These are phyloP conservation scores for Bombycilla garrulus DNA, from an alignment of 2,113 vertebrate species.

Conservation along the genomic window DNA sequence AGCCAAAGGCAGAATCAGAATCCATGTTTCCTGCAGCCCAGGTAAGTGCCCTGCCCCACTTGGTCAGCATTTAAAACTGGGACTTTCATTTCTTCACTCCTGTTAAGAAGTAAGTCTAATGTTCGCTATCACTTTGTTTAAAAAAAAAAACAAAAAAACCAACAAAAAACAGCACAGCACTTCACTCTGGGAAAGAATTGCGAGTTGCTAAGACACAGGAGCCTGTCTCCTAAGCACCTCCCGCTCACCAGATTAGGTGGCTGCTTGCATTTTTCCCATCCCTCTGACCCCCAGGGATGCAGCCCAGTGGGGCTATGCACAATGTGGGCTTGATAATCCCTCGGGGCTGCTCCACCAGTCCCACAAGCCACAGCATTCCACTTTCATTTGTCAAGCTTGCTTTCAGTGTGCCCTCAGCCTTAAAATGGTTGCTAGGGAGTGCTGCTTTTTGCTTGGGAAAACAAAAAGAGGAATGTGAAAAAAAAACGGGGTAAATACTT, in stretches of 20 bases:
- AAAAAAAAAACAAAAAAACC: too few relatives aligned
- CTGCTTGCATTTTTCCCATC: not conserved
- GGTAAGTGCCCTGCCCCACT: not conserved
- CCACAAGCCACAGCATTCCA: not conserved
- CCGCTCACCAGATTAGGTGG: not conserved
- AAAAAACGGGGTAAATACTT: not conserved
- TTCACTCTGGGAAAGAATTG: not conserved
- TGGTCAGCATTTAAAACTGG: not conserved
- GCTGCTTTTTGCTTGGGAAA: constrained; percentile 5
- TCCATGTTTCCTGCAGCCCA: not conserved
- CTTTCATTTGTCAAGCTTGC: not conserved
- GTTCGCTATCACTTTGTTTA: not conserved
- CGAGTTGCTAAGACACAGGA: not conserved
- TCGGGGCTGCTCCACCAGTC: rapidly evolving
- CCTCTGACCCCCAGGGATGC: not conserved
- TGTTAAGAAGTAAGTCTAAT: not conserved
- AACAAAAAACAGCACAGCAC: rapidly evolving
- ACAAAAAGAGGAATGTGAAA: constrained; percentile 16
- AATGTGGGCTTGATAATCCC: not conserved
- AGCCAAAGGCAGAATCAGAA: not conserved
- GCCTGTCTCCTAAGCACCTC: not conserved
- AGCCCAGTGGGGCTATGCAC: not conserved
- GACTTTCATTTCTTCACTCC: not conserved
- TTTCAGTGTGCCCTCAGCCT: not conserved
- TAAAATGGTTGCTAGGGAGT: constrained; percentile 28